Conservation (phyloP, 1,140 invertebrate species). For the Ceratoteleas bidentatus region DNA sequence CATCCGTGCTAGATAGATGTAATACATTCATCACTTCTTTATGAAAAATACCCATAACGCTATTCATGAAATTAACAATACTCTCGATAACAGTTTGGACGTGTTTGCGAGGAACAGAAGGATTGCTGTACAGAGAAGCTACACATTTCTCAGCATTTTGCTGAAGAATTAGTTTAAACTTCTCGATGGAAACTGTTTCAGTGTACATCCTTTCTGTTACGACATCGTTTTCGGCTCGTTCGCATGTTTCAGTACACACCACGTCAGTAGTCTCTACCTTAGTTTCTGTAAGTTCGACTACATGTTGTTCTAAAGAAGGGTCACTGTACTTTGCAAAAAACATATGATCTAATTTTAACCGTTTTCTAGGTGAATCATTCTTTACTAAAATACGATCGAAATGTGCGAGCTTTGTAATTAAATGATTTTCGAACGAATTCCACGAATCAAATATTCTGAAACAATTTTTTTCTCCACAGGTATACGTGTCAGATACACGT, state of each 20-base stretch:
- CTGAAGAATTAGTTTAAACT: neutral
- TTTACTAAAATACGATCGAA: neutral
- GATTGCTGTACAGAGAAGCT: neutral
- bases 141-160: neutral
- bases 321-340: neutral
- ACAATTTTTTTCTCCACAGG: neutral
- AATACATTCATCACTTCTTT: neutral
- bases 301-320: neutral
- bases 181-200: neutral
- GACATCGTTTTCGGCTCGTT: no score
- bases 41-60: neutral
- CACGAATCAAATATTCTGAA: neutral
- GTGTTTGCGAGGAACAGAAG: neutral
- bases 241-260: no score
- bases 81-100: neutral
- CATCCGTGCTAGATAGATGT: neutral
- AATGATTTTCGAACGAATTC: slow-evolving; percentile 1
- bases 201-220: neutral
- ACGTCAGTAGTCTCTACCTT: neutral
- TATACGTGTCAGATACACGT: neutral
- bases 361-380: neutral
- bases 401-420: neutral
- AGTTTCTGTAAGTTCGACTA: neutral
- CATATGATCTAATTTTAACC: neutral
- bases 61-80: neutral